phyloP scores from a whole-genome alignment of 2,888 invertebrate genomes.

The Ormia ochracea region DNA sequence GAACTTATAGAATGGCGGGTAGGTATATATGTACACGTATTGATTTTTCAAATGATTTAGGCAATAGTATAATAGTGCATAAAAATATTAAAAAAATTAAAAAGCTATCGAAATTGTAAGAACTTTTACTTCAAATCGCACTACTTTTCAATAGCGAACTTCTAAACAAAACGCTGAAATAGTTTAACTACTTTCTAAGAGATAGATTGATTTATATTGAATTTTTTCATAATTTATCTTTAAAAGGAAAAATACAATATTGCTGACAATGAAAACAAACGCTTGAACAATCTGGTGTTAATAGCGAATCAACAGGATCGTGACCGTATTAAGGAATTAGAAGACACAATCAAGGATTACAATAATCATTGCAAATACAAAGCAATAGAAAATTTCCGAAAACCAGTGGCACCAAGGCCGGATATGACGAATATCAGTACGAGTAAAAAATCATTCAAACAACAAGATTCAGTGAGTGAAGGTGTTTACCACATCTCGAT shows the following conservation, averaged over 20 bases:
- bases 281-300: slow-evolving; percentile 70
- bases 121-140: no score
- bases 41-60: no score
- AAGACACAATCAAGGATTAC: slow-evolving; percentile 65
- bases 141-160: no score
- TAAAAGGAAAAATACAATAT: slow-evolving; percentile 71
- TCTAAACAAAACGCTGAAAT: no score
- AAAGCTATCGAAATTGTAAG: no score
- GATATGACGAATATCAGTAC: slow-evolving; percentile 60
- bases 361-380: slow-evolving; percentile 66
- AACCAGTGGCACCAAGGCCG: slow-evolving; percentile 40
- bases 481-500: slow-evolving; percentile 76
- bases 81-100: no score
- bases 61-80: no score
- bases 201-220: no score
- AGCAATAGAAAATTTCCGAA: slow-evolving; percentile 54
- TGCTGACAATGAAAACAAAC: slow-evolving; percentile 71
- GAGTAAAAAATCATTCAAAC: slow-evolving; percentile 73
- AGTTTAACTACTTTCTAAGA: no score
- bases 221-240: slow-evolving; percentile 10
- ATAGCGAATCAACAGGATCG: slow-evolving; percentile 56
- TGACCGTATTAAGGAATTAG: slow-evolving; percentile 61
- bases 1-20: slow-evolving; percentile 77
- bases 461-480: slow-evolving; percentile 76
- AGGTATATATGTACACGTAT: no score